phyloP scores from a whole-genome alignment of 1,140 invertebrate genomes.

The Epicauta chinensis region DNA sequence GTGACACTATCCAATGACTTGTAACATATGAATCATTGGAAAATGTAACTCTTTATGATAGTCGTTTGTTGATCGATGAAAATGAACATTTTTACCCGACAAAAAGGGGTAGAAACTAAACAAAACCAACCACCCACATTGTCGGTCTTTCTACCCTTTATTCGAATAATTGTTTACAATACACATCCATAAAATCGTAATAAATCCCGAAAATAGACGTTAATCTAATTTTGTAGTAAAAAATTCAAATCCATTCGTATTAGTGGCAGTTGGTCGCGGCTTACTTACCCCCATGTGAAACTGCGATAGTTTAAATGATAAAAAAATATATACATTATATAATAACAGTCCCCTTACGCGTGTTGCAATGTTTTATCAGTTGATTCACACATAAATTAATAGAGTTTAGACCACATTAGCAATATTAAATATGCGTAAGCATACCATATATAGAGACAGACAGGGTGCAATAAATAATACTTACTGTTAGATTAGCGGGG shows the following conservation, averaged over 20 bases:
- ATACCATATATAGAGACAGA: neutral
- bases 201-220: constrained; percentile 14
- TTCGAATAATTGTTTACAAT: too few species aligned
- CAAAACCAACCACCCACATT: too few species aligned
- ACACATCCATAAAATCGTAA: too few species aligned
- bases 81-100: too few species aligned
- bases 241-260: constrained; percentile 16
- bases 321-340: constrained; percentile 7
- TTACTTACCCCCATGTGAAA: constrained; percentile 1
- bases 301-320: neutral
- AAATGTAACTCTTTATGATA: constrained; percentile 29
- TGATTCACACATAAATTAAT: constrained; percentile 19
- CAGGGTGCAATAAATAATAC: constrained; percentile 12
- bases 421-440: constrained; percentile 10
- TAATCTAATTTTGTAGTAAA: constrained; percentile 18
- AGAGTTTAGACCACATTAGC: constrained; percentile 5
- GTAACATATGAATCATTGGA: constrained; percentile 33
- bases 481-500: constrained; percentile 10
- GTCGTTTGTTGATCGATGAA: neutral
- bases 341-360: constrained; percentile 1
- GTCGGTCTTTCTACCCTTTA: too few species aligned
- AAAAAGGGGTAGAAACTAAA: too few species aligned
- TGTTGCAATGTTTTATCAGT: constrained; percentile 14
- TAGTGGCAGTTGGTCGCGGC: constrained; percentile 7
- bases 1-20: constrained; percentile 30